Conservation (phyloP, 2,888 invertebrate species). For the Ariolimax columbianus region DNA sequence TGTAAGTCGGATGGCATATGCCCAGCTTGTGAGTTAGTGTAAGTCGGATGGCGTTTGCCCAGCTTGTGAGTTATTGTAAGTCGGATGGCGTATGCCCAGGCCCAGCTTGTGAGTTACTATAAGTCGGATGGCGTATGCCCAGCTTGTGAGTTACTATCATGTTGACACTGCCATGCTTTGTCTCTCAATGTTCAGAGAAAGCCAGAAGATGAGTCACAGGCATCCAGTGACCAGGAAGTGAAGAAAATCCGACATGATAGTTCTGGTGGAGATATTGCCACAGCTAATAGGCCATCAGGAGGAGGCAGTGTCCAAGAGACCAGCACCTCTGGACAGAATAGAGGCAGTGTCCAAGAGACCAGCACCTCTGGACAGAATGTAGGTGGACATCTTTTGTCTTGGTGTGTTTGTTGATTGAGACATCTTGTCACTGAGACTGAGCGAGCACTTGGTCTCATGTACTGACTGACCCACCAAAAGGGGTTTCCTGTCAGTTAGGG, state of each 20-base stretch:
- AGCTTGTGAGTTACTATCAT: too few relatives aligned
- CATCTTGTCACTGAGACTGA: too few relatives aligned
- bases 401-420: not conserved
- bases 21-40: too few relatives aligned
- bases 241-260: slow-evolving; percentile 66
- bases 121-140: too few relatives aligned
- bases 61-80: too few relatives aligned
- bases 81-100: too few relatives aligned
- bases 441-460: too few relatives aligned
- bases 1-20: too few relatives aligned
- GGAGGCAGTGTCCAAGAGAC: not conserved
- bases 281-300: slow-evolving; percentile 48
- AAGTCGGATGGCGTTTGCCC: too few relatives aligned
- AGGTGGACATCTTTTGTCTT: not conserved
- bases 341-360: not conserved
- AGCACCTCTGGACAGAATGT: not conserved
- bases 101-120: too few relatives aligned
- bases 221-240: slow-evolving; percentile 47
- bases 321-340: not conserved
- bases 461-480: too few relatives aligned
- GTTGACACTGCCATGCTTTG: not conserved
- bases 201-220: slow-evolving; percentile 59
- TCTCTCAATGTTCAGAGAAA: slow-evolving; percentile 61
- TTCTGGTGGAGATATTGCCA: slow-evolving; percentile 56
- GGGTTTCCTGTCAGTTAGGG: too few relatives aligned